Base-by-base conservation (phyloP, 1,140 invertebrate species). In the Plectrocnemia conspersa region DNA sequence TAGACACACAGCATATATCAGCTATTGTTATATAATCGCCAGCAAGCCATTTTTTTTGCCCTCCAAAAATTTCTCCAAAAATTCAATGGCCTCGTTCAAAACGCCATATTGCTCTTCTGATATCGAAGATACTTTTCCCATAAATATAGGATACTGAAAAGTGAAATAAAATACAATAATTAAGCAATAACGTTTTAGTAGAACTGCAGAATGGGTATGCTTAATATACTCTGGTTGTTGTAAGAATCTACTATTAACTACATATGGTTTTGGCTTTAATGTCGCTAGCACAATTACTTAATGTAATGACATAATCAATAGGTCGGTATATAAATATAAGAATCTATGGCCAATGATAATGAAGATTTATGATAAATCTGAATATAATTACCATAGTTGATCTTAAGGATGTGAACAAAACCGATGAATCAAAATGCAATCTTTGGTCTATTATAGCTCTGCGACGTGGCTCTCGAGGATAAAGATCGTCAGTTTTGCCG, bases 371-470 rank as follows among this genome's bases (percentile, higher is more conserved):
- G n/a, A n/a, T n/a, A n/a, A n/a, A n/a, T n/a, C 22, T 2, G 21
- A 46, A 35, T 50, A 25, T 38, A 65, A 67, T 68, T 29, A 72
- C 70, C 15, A 67, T 61, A 16, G 64, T 63, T 16, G 63, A 58
- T 5, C 56, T 54, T 21, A 64, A 64, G 9, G 59, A 57, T 4
- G 68, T 65, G 44, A 69, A 78, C 1, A 82, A 63, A 2, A 72
- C 68, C 18, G 78, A 74, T 24, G 72, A 71, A 62, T 83, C 76
- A 62, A 81, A 83, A 62, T 77, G 72, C 25, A 83, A 63, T 29
- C 73, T 64, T 53, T 77, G 71, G 48, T 83, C 79, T 1, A 82
- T 71, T 1, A 77, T 16, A 1, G 79, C 79, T 50, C 80, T 63
- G 18, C 68, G 66, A 36, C 73, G 69, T 0, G 76, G 67, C 27